Percentiles rank a stretch among this genome's conserved stretches.
Conservation (phyloP, 2,797 vertebrate species). For the Propithecus perrieri region DNA sequence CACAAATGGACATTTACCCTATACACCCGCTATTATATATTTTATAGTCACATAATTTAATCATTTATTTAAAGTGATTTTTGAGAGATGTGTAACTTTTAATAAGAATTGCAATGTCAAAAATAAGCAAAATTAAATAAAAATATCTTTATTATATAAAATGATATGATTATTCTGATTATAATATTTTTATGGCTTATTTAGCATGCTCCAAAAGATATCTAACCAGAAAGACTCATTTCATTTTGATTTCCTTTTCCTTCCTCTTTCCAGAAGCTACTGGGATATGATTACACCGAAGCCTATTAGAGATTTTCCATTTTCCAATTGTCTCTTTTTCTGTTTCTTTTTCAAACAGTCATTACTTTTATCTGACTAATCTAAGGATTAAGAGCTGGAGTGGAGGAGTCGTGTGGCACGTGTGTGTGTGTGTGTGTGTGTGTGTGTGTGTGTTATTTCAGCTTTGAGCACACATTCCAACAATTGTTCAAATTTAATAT, state of each 20-base stretch:
- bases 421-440: too few relatives aligned
- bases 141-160: neutral
- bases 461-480: neutral
- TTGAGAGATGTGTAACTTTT: neutral
- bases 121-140: neutral
- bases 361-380: neutral
- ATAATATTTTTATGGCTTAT: neutral
- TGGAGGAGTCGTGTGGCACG: rapidly evolving
- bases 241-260: neutral
- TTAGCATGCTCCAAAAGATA: neutral
- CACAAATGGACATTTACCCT: neutral
- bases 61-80: neutral
- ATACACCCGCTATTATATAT: neutral
- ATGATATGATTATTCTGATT: neutral
- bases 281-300: neutral
- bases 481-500: neutral
- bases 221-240: neutral
- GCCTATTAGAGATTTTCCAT: neutral
- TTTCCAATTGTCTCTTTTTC: neutral
- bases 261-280: neutral
- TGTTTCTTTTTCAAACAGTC: neutral
- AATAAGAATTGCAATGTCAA: neutral
- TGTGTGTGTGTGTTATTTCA: neutral
- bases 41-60: neutral
- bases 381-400: neutral